Percentiles rank a stretch among this genome's conserved stretches.
Evolutionary conservation across 2,888 invertebrate genomes (phyloP).

Genomic region (Drosophila neonasuta): DNA sequence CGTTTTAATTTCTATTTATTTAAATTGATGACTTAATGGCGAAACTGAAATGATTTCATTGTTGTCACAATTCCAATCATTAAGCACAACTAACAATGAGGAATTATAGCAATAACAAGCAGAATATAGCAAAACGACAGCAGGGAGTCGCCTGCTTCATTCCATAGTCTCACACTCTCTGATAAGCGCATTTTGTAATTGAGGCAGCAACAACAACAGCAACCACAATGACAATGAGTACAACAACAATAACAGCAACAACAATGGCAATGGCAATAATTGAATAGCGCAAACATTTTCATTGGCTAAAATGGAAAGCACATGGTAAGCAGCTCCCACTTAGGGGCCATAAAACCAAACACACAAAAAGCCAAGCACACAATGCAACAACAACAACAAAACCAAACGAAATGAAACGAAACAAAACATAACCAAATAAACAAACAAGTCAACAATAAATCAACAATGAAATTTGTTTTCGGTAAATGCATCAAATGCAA

Average conservation of each 20-base stretch:
- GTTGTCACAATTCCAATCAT: slow-evolving; percentile 68
- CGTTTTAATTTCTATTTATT: slow-evolving; percentile 71
- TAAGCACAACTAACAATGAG: slow-evolving; percentile 58
- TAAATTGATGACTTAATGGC: slow-evolving; percentile 76
- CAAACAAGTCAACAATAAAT: slow-evolving; percentile 59
- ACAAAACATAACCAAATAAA: slow-evolving; percentile 28
- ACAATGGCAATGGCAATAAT: slow-evolving; percentile 33
- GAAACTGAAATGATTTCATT: slow-evolving; percentile 60
- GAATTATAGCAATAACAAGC: slow-evolving; percentile 24
- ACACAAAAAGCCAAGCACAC: slow-evolving; percentile 26
- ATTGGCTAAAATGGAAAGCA: slow-evolving; percentile 52
- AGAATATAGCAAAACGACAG: slow-evolving; percentile 1
- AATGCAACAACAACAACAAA: slow-evolving; percentile 12
- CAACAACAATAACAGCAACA: slow-evolving; percentile 5
- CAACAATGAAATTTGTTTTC: slow-evolving; percentile 63
- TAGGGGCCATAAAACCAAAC: slow-evolving; percentile 16
- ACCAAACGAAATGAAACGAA: slow-evolving; percentile 34
- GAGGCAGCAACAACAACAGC: slow-evolving; percentile 28
- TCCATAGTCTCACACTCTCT: slow-evolving; percentile 19
- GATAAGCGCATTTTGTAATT: slow-evolving; percentile 62
- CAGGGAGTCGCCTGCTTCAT: background rate
- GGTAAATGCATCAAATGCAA: slow-evolving; percentile 65
- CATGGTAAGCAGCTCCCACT: slow-evolving; percentile 18
- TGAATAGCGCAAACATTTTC: slow-evolving; percentile 50
- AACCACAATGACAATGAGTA: background rate